These are phyloP conservation scores for Orgyia antiqua DNA, from an alignment of 2,888 invertebrate species.

Conservation along the genomic window DNA sequence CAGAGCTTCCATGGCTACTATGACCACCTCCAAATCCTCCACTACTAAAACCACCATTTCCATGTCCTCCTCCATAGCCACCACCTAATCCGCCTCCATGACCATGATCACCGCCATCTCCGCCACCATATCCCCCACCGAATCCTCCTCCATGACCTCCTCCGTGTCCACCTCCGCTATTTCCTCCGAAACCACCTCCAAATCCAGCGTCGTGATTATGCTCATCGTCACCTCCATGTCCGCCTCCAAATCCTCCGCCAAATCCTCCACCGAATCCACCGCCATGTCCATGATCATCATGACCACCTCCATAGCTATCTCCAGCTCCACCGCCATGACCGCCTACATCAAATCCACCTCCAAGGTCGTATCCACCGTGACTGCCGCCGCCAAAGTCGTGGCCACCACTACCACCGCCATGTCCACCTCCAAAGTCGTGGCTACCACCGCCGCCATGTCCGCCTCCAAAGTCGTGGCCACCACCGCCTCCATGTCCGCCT, in stretches of 20 bases:
- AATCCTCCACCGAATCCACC: slow-evolving; percentile 28
- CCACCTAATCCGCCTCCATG: slow-evolving; percentile 19
- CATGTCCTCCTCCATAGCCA: slow-evolving; percentile 7
- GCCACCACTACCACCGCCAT: slow-evolving; percentile 30
- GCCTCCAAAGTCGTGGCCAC: slow-evolving; percentile 22
- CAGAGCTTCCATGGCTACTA: slow-evolving; percentile 22
- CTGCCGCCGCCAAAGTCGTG: slow-evolving; percentile 18
- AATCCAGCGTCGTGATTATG: slow-evolving; percentile 30
- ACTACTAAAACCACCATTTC: too few relatives aligned
- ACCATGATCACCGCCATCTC: slow-evolving; percentile 29
- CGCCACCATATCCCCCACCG: slow-evolving; percentile 22
- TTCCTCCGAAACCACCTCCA: slow-evolving; percentile 17
- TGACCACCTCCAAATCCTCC: slow-evolving; percentile 21
- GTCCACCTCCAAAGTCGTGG: slow-evolving; percentile 26
- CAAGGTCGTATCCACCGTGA: slow-evolving; percentile 19
- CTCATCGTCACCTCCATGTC: slow-evolving; percentile 30
- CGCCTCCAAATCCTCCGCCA: slow-evolving; percentile 33
- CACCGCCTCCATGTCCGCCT: slow-evolving; percentile 17
- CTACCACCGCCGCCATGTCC: slow-evolving; percentile 22
- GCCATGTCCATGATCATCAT: slow-evolving; percentile 30
- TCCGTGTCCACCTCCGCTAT: slow-evolving; percentile 12
- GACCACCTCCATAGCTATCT: slow-evolving; percentile 33
- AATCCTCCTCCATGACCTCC: slow-evolving; percentile 27
- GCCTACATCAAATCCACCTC: slow-evolving; percentile 19
- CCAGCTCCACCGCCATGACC: slow-evolving; percentile 31